These are phyloP conservation scores for Enteromius fasciolatus DNA, from an alignment of 2,797 vertebrate species.

Conservation along the genomic window DNA sequence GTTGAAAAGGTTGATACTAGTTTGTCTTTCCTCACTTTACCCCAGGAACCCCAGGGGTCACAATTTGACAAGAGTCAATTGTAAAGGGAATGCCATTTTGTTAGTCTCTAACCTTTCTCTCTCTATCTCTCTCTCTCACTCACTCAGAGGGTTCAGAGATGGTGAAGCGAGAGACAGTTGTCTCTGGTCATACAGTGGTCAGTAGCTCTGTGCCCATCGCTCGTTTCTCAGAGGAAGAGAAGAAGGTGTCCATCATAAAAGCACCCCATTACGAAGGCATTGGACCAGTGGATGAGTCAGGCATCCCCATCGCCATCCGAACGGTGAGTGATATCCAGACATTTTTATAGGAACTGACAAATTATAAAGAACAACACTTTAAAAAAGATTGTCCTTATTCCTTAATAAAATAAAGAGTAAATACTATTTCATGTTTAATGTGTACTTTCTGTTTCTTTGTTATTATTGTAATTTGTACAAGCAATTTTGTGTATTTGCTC, in stretches of 20 bases:
- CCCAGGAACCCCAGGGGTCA: not conserved
- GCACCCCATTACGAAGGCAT: conserved; percentile 97
- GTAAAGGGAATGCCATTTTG: not conserved
- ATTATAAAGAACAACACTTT: not conserved
- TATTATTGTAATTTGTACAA: not conserved
- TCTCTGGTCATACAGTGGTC: conserved; percentile 76
- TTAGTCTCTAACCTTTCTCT: not conserved
- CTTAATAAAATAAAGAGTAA: conserved; percentile 6
- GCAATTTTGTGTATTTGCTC: not conserved
- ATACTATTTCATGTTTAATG: not conserved
- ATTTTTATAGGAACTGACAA: conserved; percentile 24
- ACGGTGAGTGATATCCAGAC: conserved; percentile 82
- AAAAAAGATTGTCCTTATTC: not conserved
- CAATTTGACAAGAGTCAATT: conserved; percentile 4
- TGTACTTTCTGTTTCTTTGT: not conserved
- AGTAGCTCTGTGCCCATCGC: conserved; percentile 89
- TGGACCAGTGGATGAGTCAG: conserved; percentile 95
- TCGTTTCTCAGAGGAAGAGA: conserved; percentile 93
- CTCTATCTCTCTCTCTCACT: conserved; percentile 18
- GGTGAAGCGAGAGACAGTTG: conserved; percentile 83
- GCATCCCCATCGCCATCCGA: conserved; percentile 97
- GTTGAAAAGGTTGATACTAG: conserved; percentile 6
- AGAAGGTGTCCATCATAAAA: conserved; percentile 92
- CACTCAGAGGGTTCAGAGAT: conserved; percentile 84
- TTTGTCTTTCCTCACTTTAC: not conserved